phyloP scores from a whole-genome alignment of 2,113 vertebrate species.

The Rhinichthys klamathensis region DNA sequence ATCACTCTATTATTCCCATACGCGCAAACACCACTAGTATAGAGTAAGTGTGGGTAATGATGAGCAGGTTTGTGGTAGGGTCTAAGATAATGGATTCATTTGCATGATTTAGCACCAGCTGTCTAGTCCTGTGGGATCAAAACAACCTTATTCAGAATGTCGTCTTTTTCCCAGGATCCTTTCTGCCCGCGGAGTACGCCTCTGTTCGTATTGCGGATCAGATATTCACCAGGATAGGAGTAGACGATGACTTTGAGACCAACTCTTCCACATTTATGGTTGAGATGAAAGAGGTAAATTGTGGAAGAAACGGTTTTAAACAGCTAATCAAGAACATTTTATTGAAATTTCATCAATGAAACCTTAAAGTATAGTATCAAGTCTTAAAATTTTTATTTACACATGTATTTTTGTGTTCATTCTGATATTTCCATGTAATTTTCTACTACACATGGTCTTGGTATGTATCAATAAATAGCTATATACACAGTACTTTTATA shows the following conservation, averaged over 20 bases:
- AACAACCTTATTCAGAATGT: background rate
- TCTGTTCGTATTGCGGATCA: conserved; percentile 91
- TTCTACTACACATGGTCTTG: background rate
- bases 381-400: background rate
- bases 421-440: no score
- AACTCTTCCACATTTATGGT: conserved; percentile 97
- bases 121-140: background rate
- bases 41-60: background rate
- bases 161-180: conserved; percentile 82
- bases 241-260: conserved; percentile 97
- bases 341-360: background rate
- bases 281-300: conserved; percentile 91
- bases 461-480: background rate
- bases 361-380: background rate
- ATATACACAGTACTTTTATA: background rate
- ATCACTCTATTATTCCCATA: background rate
- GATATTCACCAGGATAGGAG: conserved; percentile 96
- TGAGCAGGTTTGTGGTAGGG: background rate
- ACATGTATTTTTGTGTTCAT: background rate
- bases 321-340: background rate
- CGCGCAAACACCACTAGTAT: background rate
- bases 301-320: background rate
- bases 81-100: background rate
- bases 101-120: conserved; percentile 7
- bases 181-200: conserved; percentile 91